A percentile compares a stretch with the other conserved stretches of the same genome.
These are phyloP conservation scores for Tipula vernalis DNA, from an alignment of 2,888 invertebrate species.

Conservation along the genomic window DNA sequence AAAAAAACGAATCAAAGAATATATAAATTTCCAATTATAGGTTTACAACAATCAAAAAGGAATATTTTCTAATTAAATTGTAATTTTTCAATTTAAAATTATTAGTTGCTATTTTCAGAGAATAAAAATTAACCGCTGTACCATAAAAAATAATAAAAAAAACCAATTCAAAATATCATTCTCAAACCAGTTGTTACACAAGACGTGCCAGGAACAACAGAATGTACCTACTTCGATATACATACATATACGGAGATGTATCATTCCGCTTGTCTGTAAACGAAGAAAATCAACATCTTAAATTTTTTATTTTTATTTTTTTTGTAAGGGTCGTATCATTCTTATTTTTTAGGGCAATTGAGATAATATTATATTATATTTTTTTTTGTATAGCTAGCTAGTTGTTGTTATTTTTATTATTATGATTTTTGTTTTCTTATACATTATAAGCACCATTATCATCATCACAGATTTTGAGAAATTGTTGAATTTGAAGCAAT, in stretches of 20 bases:
- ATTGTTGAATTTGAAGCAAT: neutral
- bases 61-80: neutral
- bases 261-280: neutral
- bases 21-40: neutral
- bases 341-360: neutral
- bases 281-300: neutral
- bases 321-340: neutral
- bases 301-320: neutral
- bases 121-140: neutral
- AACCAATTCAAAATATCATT: neutral
- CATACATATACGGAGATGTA: neutral
- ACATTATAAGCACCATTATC: conserved; percentile 4
- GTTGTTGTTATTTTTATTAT: neutral
- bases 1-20: neutral
- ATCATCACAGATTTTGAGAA: neutral
- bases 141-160: neutral
- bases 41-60: neutral
- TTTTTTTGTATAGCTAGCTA: neutral
- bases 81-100: neutral
- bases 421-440: neutral
- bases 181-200: neutral
- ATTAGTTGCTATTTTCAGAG: neutral
- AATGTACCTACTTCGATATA: neutral
- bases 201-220: neutral
- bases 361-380: neutral